Percentiles rank a stretch among this genome's conserved stretches.
Evolutionary conservation across 2,113 vertebrate species (phyloP).

Genomic region (Athene cunicularia): DNA sequence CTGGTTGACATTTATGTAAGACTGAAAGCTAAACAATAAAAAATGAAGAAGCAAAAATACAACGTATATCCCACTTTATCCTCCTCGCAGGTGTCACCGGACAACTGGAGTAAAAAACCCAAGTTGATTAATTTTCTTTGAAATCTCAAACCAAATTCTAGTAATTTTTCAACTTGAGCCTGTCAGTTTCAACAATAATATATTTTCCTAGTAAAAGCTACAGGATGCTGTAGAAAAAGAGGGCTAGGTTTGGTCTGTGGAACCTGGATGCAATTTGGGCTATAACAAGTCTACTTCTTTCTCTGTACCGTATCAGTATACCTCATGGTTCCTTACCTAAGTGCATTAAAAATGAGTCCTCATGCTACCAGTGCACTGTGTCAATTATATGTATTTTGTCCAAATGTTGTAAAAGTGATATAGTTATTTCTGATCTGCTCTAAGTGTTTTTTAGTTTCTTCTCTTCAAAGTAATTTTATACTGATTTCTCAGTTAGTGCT

Average conservation of each 20-base stretch:
- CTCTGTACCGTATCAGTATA: background rate
- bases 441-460: background rate
- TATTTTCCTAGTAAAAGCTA: background rate
- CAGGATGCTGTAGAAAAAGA: background rate
- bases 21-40: background rate
- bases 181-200: background rate
- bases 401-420: background rate
- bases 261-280: background rate
- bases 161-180: background rate
- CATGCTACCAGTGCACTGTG: background rate
- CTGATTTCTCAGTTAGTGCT: constrained; percentile 21
- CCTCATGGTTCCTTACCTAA: background rate
- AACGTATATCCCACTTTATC: background rate
- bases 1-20: background rate
- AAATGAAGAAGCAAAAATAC: background rate
- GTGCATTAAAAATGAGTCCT: background rate
- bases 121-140: background rate
- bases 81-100: background rate
- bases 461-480: constrained; percentile 18
- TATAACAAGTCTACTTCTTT: background rate
- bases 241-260: background rate
- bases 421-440: background rate
- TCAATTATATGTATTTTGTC: background rate
- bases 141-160: constrained; percentile 5
- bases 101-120: background rate